Evolutionary conservation across 2,797 vertebrate genomes (phyloP).

Genomic region (Sternotherus odoratus): DNA sequence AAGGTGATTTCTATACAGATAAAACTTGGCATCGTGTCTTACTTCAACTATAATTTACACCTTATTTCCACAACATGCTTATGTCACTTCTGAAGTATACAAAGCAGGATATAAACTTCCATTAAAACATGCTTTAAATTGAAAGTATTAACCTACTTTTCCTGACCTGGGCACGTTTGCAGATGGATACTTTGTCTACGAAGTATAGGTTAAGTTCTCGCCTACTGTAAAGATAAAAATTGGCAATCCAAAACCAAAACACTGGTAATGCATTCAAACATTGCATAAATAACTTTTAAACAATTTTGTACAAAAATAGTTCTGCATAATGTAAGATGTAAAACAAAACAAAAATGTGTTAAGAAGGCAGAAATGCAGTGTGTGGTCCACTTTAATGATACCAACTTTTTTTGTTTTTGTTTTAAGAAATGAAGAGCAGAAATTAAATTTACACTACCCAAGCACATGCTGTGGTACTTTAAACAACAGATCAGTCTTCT

Average conservation of each 20-base stretch:
- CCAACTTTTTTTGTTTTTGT: slow-evolving; percentile 66
- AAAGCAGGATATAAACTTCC: slow-evolving; percentile 79
- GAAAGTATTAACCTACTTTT: slow-evolving; percentile 77
- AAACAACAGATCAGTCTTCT: slow-evolving; percentile 72
- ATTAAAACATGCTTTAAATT: slow-evolving; percentile 82
- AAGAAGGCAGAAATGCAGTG: slow-evolving; percentile 84
- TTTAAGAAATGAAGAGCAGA: slow-evolving; percentile 78
- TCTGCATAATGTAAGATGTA: slow-evolving; percentile 92
- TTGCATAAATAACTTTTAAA: slow-evolving; percentile 89
- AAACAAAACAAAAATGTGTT: slow-evolving; percentile 89
- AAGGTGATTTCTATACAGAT: slow-evolving; percentile 79
- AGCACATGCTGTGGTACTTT: slow-evolving; percentile 79
- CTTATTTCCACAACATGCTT: slow-evolving; percentile 82
- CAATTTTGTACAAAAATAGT: slow-evolving; percentile 99
- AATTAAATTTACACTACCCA: slow-evolving; percentile 79
- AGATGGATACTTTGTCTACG: slow-evolving; percentile 77
- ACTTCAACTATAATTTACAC: slow-evolving; percentile 80
- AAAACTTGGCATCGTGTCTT: slow-evolving; percentile 75
- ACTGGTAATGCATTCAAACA: slow-evolving; percentile 89
- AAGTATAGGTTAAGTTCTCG: slow-evolving; percentile 83
- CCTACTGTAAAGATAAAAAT: slow-evolving; percentile 85
- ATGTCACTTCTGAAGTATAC: slow-evolving; percentile 79
- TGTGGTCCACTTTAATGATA: slow-evolving; percentile 79
- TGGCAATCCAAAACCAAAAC: slow-evolving; percentile 87
- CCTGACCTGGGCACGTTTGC: slow-evolving; percentile 82